These are phyloP conservation scores for Redunca redunca DNA, from an alignment of 2,113 vertebrate genomes.

Conservation along the genomic window DNA sequence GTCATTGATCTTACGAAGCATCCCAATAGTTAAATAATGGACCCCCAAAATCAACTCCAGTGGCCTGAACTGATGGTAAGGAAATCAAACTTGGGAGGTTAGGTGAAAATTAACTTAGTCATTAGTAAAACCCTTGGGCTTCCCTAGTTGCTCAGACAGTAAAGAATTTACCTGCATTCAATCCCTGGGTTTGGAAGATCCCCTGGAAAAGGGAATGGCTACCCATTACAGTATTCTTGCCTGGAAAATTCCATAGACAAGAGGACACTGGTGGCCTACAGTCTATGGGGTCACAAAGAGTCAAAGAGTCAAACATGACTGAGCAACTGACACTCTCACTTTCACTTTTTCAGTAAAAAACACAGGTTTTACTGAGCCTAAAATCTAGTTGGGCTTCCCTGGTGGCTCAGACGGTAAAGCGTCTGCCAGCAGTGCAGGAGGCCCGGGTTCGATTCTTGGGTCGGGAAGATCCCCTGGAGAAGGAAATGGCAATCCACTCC, in stretches of 20 bases:
- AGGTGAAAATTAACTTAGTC: neutral
- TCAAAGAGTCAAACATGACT: neutral
- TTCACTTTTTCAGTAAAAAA: neutral
- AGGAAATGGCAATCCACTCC: too few species aligned
- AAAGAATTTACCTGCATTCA: neutral
- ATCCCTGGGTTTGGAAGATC: neutral
- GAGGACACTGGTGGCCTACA: neutral
- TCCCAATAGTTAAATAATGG: neutral
- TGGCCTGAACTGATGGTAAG: neutral
- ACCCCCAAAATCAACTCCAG: neutral
- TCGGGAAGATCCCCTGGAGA: too few species aligned
- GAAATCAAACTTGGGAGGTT: neutral
- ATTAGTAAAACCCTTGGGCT: neutral
- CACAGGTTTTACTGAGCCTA: neutral
- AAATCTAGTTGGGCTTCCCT: neutral
- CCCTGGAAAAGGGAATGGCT: neutral
- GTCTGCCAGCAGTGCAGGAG: too few species aligned
- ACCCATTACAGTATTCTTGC: neutral
- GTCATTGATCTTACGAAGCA: neutral
- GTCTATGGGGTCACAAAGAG: neutral
- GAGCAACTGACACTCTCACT: neutral
- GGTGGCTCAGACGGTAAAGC: too few species aligned
- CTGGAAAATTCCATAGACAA: neutral
- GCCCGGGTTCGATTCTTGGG: too few species aligned
- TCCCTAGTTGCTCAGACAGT: neutral